phyloP scores from a whole-genome alignment of 2,113 vertebrate species.

The Pristiophorus japonicus region DNA sequence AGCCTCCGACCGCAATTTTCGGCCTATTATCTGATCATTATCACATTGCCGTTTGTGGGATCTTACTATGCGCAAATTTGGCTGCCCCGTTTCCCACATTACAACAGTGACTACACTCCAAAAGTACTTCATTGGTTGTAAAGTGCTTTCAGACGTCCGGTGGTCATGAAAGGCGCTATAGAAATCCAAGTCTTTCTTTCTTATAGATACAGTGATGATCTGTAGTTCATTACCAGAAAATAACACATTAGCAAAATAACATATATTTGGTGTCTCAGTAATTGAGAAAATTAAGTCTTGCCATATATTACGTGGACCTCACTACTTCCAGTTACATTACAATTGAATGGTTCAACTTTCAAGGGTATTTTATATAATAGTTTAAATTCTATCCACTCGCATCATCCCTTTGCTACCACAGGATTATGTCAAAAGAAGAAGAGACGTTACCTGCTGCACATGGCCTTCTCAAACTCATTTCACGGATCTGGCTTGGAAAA shows the following conservation, averaged over 20 bases:
- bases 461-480: conserved; percentile 40
- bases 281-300: conserved; percentile 2
- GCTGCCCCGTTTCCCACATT: too few relatives aligned
- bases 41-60: too few relatives aligned
- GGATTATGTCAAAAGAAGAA: background rate
- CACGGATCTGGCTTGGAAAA: conserved; percentile 42
- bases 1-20: too few relatives aligned
- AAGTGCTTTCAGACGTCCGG: too few relatives aligned
- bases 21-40: too few relatives aligned
- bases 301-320: background rate
- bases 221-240: background rate
- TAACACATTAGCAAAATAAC: background rate
- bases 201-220: background rate
- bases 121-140: too few relatives aligned
- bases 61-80: too few relatives aligned
- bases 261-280: background rate
- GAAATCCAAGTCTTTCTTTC: too few relatives aligned
- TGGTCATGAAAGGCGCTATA: too few relatives aligned
- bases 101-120: too few relatives aligned
- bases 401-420: background rate
- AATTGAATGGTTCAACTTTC: background rate
- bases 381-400: background rate
- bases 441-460: conserved; percentile 6
- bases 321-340: background rate
- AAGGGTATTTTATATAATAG: background rate